Conservation (phyloP, 2,113 vertebrate genomes). For the Notothenia coriiceps region DNA sequence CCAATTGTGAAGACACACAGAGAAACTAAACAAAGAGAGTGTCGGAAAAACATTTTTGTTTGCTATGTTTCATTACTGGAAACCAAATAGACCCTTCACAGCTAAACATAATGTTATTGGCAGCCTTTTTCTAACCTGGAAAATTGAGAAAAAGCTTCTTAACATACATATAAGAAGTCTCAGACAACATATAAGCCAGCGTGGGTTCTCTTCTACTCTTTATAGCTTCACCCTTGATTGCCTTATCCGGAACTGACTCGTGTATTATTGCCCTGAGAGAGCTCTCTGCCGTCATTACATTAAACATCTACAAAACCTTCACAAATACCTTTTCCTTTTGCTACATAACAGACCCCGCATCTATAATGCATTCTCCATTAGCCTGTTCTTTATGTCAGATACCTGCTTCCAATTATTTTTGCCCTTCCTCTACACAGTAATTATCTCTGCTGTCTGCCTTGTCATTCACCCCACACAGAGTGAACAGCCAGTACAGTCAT, state of each 20-base stretch:
- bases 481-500: conserved; percentile 18
- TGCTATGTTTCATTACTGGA: conserved; percentile 3
- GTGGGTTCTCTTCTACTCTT: conserved; percentile 26
- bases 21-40: not conserved
- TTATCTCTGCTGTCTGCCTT: conserved; percentile 41
- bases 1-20: not conserved
- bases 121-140: conserved; percentile 11
- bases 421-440: not conserved
- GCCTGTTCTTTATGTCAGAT: conserved; percentile 19
- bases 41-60: not conserved
- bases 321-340: conserved; percentile 30
- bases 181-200: conserved; percentile 37
- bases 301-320: conserved; percentile 49
- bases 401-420: conserved; percentile 22
- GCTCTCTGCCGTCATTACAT: conserved; percentile 42
- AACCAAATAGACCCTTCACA: not conserved
- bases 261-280: conserved; percentile 41
- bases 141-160: not conserved
- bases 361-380: conserved; percentile 33
- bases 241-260: conserved; percentile 65
- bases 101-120: not conserved
- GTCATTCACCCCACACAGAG: conserved; percentile 40
- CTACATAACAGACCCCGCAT: conserved; percentile 8
- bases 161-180: not conserved
- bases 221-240: conserved; percentile 44